phyloP scores from a whole-genome alignment of 2,888 invertebrate species.

The Hypselothyrea guttata region DNA sequence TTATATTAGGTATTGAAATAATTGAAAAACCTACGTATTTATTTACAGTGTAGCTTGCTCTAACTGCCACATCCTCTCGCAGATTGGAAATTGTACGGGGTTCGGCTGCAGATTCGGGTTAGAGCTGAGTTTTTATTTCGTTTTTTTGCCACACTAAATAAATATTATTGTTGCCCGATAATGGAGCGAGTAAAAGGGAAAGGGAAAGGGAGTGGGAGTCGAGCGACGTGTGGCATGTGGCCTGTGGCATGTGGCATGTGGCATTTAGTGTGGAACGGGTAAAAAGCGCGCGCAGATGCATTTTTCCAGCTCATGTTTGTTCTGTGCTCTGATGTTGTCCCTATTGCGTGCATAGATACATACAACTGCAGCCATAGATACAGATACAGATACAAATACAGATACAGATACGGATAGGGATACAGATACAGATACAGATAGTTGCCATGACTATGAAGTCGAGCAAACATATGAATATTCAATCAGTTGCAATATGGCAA shows the following conservation, averaged over 20 bases:
- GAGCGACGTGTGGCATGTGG: conserved; percentile 24
- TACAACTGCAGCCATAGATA: conserved; percentile 6
- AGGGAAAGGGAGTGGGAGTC: neutral
- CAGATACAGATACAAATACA: conserved; percentile 9
- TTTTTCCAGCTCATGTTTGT: conserved; percentile 62
- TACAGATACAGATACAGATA: conserved; percentile 49
- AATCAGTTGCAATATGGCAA: conserved; percentile 47
- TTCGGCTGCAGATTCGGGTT: conserved; percentile 11
- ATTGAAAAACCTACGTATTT: neutral
- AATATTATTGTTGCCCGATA: conserved; percentile 60
- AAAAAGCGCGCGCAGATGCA: conserved; percentile 68
- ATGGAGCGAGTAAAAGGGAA: conserved; percentile 23
- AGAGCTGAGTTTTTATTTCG: neutral
- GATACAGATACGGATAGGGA: conserved; percentile 26
- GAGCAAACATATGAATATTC: conserved; percentile 49
- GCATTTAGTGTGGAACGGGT: conserved; percentile 22
- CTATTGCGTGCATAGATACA: conserved; percentile 24
- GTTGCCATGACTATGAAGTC: conserved; percentile 66
- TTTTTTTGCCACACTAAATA: conserved; percentile 36
- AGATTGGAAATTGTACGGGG: conserved; percentile 9
- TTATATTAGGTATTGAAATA: too few species aligned
- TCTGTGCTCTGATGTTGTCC: conserved; percentile 43
- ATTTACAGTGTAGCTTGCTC: conserved; percentile 1
- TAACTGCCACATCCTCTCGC: conserved; percentile 24
- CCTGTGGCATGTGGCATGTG: conserved; percentile 8